Evolutionary conservation across 2,888 invertebrate species (phyloP).

Genomic region (Thysanoteuthis rhombus): DNA sequence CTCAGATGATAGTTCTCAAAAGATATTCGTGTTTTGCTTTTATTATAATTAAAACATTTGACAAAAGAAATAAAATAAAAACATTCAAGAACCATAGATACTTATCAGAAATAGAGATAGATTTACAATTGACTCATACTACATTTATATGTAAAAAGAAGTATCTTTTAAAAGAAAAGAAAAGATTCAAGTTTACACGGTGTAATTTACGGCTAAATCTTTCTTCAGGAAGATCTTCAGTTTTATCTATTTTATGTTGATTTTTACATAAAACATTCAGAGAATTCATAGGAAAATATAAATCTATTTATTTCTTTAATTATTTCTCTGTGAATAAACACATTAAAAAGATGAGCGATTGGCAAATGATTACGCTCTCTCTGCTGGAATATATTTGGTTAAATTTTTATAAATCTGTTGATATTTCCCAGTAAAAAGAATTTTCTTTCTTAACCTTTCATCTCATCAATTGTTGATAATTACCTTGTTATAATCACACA

Average conservation of each 20-base stretch:
- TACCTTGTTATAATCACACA: too few relatives aligned
- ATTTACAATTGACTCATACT: neutral
- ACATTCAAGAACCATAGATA: neutral
- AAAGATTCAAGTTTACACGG: neutral
- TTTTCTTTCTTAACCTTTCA: too few relatives aligned
- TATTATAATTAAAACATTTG: neutral
- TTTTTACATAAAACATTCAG: neutral
- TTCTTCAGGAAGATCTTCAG: neutral
- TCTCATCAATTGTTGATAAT: too few relatives aligned
- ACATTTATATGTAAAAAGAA: neutral
- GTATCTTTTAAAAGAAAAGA: neutral
- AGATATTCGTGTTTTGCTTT: neutral
- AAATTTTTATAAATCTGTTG: too few relatives aligned
- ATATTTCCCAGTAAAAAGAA: too few relatives aligned
- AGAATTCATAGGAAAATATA: neutral
- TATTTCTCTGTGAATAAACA: neutral
- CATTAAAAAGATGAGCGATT: neutral
- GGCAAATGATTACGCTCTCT: neutral
- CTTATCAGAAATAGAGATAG: neutral
- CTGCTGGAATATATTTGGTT: too few relatives aligned
- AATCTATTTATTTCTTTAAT: neutral
- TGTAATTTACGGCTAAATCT: neutral
- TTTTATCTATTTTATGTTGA: neutral
- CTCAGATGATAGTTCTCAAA: neutral
- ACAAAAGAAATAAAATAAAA: neutral